These are phyloP conservation scores for Puffinus mauretanicus DNA, from an alignment of 2,113 vertebrate species.

Conservation along the genomic window DNA sequence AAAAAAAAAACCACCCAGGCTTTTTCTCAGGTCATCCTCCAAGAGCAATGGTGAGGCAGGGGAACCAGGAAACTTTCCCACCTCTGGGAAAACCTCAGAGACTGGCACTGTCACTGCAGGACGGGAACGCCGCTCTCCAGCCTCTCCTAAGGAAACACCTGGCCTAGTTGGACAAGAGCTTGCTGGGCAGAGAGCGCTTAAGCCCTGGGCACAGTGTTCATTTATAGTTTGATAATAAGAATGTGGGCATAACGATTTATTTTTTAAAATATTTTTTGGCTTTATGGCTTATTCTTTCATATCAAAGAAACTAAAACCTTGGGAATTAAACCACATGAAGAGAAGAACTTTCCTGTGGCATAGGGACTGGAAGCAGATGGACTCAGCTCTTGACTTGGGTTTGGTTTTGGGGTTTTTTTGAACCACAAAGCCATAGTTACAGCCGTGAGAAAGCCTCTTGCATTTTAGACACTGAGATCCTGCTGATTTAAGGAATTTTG, in stretches of 20 bases:
- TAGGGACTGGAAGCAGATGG: neutral
- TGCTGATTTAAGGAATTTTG: neutral
- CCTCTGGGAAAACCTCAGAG: neutral
- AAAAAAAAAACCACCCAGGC: too few relatives aligned
- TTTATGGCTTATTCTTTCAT: neutral
- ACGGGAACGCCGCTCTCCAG: neutral
- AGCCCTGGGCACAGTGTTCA: neutral
- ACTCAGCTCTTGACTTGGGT: neutral
- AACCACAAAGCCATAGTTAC: neutral
- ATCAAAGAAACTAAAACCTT: neutral
- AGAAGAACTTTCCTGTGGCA: neutral
- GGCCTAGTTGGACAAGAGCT: neutral
- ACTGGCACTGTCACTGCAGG: too few relatives aligned
- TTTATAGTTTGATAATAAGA: neutral
- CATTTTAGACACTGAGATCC: neutral
- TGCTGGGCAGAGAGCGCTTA: neutral
- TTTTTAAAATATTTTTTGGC: neutral
- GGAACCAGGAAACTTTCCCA: neutral
- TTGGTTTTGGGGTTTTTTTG: neutral
- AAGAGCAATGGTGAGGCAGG: neutral
- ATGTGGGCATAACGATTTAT: neutral
- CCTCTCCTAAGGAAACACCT: neutral
- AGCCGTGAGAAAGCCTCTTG: neutral
- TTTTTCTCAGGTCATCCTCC: neutral
- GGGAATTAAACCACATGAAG: neutral